A percentile compares a stretch with the other conserved stretches of the same genome.
phyloP scores from a whole-genome alignment of 2,113 vertebrate species.

The Stomatorhinus ivindoensis region DNA sequence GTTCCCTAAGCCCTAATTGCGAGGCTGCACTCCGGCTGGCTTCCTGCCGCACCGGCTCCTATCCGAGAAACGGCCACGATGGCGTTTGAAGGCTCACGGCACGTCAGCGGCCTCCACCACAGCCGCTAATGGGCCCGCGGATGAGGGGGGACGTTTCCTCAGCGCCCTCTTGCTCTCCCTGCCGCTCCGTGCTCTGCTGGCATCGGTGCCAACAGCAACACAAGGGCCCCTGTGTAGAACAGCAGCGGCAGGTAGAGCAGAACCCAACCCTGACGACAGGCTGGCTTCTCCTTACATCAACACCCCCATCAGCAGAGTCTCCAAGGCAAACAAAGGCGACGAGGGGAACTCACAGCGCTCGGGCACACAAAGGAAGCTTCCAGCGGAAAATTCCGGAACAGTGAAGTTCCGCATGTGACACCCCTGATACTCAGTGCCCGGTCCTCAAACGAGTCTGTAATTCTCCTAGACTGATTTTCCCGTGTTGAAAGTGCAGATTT shows the following conservation, averaged over 20 bases:
- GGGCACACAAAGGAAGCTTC: not conserved
- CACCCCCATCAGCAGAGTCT: constrained; percentile 23
- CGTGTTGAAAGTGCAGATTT: not conserved
- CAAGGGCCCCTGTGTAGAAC: not conserved
- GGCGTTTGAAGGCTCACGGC: not conserved
- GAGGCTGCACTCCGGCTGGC: not conserved
- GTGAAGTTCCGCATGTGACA: not conserved
- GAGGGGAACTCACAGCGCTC: not conserved
- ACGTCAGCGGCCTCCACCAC: not conserved
- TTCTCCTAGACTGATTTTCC: not conserved
- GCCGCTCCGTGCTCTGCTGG: not conserved
- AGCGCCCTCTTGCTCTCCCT: not conserved
- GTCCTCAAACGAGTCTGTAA: not conserved
- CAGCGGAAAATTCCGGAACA: not conserved
- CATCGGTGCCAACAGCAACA: not conserved
- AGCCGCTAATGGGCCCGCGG: not conserved
- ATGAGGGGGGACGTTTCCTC: not conserved
- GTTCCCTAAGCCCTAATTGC: not conserved
- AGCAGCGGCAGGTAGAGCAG: not conserved
- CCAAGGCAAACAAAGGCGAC: constrained; percentile 38
- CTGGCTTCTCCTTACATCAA: constrained; percentile 23
- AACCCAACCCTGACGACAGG: not conserved
- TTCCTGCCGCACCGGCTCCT: not conserved
- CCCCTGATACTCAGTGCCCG: not conserved
- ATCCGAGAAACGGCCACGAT: not conserved